Conservation (phyloP, 1,140 invertebrate species). For the Panagrolaimus sp. region DNA sequence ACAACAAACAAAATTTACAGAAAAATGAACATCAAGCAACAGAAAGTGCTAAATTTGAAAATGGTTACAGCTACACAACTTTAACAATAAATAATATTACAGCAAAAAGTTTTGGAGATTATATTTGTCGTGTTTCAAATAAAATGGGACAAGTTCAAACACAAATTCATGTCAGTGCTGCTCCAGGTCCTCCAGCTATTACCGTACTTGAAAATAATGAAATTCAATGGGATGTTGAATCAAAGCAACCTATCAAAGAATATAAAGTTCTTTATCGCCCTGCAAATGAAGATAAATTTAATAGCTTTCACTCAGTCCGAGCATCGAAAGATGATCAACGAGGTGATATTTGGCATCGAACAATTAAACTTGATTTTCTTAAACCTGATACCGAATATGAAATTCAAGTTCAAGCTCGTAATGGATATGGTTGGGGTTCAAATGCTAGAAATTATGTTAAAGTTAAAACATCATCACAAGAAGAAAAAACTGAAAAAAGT, state of each 20-base stretch:
- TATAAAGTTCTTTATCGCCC: slow-evolving; percentile 4
- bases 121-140: background rate
- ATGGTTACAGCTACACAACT: background rate
- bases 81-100: background rate
- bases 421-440: background rate
- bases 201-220: background rate
- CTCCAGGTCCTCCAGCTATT: background rate
- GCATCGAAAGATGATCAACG: slow-evolving; percentile 4
- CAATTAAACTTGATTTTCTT: background rate
- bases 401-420: slow-evolving; percentile 2
- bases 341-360: background rate
- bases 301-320: background rate
- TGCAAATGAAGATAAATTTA: background rate
- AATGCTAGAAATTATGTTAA: background rate
- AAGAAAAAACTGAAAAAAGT: too few relatives aligned
- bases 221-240: slow-evolving; percentile 2
- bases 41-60: slow-evolving; percentile 6
- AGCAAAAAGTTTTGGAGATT: background rate
- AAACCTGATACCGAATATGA: slow-evolving; percentile 5
- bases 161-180: background rate
- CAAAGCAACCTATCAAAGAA: background rate
- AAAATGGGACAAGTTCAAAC: background rate
- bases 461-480: too few relatives aligned
- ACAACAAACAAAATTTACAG: background rate
- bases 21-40: background rate